Evolutionary conservation across 2,113 vertebrate genomes (phyloP).

Genomic region (Hylia prasina): DNA sequence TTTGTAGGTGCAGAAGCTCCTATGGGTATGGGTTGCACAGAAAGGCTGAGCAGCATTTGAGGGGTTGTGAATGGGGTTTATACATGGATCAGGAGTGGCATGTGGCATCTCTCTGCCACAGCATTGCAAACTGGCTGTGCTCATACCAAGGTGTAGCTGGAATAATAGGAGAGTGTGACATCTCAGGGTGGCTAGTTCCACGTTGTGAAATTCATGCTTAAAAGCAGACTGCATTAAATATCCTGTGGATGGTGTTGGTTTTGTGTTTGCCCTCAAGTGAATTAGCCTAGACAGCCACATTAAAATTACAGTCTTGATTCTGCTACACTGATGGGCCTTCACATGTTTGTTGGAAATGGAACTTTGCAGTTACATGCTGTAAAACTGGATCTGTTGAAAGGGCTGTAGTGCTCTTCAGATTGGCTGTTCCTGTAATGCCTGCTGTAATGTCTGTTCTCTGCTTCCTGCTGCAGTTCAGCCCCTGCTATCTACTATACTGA

Average conservation of each 20-base stretch:
- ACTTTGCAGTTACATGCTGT: neutral
- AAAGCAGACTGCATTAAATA: neutral
- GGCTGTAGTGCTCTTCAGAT: neutral
- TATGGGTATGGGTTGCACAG: neutral
- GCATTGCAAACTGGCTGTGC: neutral
- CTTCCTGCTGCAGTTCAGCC: slow-evolving; percentile 8
- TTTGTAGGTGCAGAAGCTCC: neutral
- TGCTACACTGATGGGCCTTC: neutral
- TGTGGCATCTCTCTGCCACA: neutral
- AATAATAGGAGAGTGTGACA: neutral
- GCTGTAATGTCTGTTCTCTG: neutral
- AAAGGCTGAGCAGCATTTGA: neutral
- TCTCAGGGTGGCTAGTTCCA: neutral
- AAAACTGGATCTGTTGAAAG: neutral
- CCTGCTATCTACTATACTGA: neutral
- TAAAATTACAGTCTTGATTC: neutral
- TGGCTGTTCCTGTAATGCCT: neutral
- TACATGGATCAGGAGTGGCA: neutral
- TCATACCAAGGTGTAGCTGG: neutral
- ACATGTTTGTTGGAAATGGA: neutral
- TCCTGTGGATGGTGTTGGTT: neutral
- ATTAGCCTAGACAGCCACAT: neutral
- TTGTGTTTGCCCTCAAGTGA: neutral
- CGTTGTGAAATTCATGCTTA: neutral
- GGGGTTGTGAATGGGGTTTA: neutral